Percentiles rank a stretch among this genome's conserved stretches.
These are phyloP conservation scores for Todus mexicanus DNA, from an alignment of 2,797 vertebrate genomes.

Conservation along the genomic window DNA sequence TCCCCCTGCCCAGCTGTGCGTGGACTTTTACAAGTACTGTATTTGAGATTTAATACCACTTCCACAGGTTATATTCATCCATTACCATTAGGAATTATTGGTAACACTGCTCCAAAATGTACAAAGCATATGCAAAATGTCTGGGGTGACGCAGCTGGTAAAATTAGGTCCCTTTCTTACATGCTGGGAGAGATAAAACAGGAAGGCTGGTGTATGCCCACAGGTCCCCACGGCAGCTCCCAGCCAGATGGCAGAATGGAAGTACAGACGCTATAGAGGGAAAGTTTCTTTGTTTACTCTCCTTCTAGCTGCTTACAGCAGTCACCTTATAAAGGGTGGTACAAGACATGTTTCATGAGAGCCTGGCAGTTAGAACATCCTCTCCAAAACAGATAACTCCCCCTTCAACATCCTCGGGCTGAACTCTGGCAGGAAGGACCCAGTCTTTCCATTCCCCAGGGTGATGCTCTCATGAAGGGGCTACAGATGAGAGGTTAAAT, in stretches of 20 bases:
- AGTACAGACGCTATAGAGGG: background rate
- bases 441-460: background rate
- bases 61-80: background rate
- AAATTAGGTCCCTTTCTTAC: background rate
- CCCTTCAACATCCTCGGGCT: rapidly evolving
- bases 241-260: conserved; percentile 25
- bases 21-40: background rate
- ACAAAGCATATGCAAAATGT: background rate
- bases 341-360: background rate
- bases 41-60: background rate
- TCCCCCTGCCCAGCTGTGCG: background rate
- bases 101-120: background rate
- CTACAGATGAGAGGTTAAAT: background rate
- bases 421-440: background rate
- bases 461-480: rapidly evolving
- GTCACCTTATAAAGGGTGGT: background rate
- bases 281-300: background rate
- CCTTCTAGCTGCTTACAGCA: background rate
- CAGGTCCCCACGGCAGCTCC: background rate
- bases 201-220: background rate
- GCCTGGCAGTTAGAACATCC: background rate
- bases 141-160: background rate
- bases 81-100: background rate
- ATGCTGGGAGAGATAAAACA: background rate
- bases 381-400: background rate